Conservation (phyloP, 2,113 vertebrate species). For the Marcusenius ussheri region DNA sequence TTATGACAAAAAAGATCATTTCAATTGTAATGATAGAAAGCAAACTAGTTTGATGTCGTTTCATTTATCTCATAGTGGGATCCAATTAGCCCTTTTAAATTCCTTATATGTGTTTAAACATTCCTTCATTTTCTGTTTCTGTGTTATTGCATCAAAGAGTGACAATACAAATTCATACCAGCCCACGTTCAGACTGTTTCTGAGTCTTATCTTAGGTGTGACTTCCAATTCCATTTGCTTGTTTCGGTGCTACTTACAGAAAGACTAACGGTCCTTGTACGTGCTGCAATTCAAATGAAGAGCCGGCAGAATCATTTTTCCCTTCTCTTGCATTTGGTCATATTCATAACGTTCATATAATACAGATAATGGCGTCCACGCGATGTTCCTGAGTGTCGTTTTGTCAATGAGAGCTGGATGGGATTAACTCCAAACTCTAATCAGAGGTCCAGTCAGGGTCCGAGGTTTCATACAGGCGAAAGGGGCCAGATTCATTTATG, state of each 20-base stretch:
- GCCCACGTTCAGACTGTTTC: background rate
- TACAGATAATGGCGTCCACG: background rate
- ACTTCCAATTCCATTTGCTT: background rate
- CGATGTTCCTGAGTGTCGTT: background rate
- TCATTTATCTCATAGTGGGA: background rate
- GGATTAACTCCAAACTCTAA: slow-evolving; percentile 21
- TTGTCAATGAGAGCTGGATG: background rate
- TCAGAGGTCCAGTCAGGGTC: background rate
- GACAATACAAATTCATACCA: background rate
- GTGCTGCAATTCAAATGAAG: background rate
- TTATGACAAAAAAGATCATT: background rate
- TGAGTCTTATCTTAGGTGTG: background rate
- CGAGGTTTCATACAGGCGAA: slow-evolving; percentile 18
- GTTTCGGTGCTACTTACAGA: background rate
- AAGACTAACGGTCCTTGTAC: background rate
- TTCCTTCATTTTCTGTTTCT: background rate
- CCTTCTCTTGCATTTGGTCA: no score
- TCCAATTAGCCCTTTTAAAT: background rate
- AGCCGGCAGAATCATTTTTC: background rate
- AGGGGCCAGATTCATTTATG: slow-evolving; percentile 32
- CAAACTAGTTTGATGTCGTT: background rate
- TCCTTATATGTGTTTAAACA: background rate
- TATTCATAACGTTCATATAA: background rate
- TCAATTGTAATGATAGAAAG: background rate
- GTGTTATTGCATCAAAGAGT: background rate